These are phyloP conservation scores for Cassiopea xamachana DNA, from an alignment of 30 jellyfish, hydroid and myxozoan genomes.

Conservation along the genomic window DNA sequence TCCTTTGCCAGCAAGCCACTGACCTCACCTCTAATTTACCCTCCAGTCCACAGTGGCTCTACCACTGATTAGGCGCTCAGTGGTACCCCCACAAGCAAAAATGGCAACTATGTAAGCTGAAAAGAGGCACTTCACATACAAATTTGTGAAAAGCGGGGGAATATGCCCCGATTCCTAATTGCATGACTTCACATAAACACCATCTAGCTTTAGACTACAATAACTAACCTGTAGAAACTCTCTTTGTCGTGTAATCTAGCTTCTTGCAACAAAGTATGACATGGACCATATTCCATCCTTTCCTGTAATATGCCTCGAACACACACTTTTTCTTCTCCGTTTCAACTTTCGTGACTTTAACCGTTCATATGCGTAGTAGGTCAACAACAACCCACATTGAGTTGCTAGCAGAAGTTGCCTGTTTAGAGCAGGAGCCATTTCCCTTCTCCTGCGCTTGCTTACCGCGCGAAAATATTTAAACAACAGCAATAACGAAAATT, in stretches of 20 bases:
- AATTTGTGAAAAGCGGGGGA: neutral
- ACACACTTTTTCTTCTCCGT: neutral
- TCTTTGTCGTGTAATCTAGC: neutral
- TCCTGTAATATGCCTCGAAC: neutral
- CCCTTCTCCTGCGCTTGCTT: neutral
- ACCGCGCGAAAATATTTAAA: neutral
- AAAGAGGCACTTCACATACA: too few relatives aligned
- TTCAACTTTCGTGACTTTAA: neutral
- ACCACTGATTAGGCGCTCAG: too few relatives aligned
- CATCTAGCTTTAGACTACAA: neutral
- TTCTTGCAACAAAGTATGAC: slow-evolving; percentile 12
- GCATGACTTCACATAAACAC: neutral
- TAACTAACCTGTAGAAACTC: slow-evolving; percentile 18
- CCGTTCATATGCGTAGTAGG: neutral
- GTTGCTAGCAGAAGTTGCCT: neutral
- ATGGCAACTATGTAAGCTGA: too few relatives aligned
- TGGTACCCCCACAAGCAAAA: too few relatives aligned
- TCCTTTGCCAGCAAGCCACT: too few relatives aligned
- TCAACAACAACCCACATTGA: neutral
- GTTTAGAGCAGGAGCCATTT: neutral
- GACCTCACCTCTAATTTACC: too few relatives aligned
- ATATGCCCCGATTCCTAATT: neutral
- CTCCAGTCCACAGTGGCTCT: too few relatives aligned
- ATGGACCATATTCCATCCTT: slow-evolving; percentile 10
- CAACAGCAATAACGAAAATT: neutral